Percentiles rank a stretch among this genome's conserved stretches.
Conservation (phyloP, 2,113 vertebrate species). For the Engraulis encrasicolus region DNA sequence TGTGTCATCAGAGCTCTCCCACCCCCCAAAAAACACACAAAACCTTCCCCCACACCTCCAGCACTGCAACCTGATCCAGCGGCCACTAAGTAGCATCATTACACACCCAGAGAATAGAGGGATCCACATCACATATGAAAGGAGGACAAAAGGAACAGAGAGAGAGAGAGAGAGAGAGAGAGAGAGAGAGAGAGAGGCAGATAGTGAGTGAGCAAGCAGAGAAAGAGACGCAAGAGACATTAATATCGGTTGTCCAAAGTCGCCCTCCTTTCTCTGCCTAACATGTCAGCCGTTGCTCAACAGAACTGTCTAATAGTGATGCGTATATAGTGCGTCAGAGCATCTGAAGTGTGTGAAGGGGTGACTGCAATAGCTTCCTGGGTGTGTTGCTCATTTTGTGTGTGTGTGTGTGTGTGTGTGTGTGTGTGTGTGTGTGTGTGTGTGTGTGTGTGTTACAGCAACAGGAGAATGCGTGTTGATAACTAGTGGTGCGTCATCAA, state of each 20-base stretch:
- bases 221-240: constrained; percentile 2
- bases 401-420: not conserved
- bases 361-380: too few species aligned
- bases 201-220: constrained; percentile 26
- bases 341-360: not conserved
- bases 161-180: constrained; percentile 1
- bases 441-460: too few species aligned
- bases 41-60: constrained; percentile 36
- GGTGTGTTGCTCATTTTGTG: not conserved
- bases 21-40: constrained; percentile 31
- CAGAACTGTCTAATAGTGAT: not conserved
- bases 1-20: constrained; percentile 53
- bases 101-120: constrained; percentile 51
- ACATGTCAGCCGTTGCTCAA: not conserved
- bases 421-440: too few species aligned
- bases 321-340: not conserved
- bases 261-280: not conserved
- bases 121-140: constrained; percentile 39
- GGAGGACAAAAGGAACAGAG: constrained; percentile 33
- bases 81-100: constrained; percentile 52
- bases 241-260: constrained; percentile 7
- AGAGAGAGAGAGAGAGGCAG: too few species aligned
- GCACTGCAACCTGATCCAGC: constrained; percentile 54
- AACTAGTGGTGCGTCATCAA: not conserved
- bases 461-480: not conserved